phyloP scores from a whole-genome alignment of 1,140 invertebrate species.

The Tetranychus cinnabarinus region DNA sequence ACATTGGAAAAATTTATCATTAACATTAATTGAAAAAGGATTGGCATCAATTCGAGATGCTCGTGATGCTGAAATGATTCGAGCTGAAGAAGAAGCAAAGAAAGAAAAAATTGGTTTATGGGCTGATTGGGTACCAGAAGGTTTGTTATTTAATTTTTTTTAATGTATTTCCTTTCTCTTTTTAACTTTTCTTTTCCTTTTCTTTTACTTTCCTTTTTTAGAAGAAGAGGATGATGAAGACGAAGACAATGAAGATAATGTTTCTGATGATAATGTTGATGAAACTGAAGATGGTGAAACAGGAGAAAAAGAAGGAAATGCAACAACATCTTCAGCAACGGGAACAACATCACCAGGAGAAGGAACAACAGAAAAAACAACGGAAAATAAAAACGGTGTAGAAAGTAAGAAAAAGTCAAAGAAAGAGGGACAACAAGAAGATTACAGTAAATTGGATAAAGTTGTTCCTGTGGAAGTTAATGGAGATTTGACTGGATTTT shows the following conservation, averaged over 20 bases:
- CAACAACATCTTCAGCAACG: too few relatives aligned
- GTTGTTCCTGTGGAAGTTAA: conserved; percentile 73
- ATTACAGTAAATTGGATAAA: conserved; percentile 36
- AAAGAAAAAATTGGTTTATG: conserved; percentile 30
- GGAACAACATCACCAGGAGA: too few relatives aligned
- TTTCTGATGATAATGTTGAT: conserved; percentile 23
- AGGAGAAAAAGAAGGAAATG: not conserved
- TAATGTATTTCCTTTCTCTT: not conserved
- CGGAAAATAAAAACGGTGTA: not conserved
- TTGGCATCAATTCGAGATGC: conserved; percentile 56
- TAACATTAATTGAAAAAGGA: conserved; percentile 69
- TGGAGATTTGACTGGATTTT: conserved; percentile 41
- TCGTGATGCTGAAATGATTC: conserved; percentile 42
- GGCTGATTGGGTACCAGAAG: conserved; percentile 11
- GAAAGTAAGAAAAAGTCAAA: conserved; percentile 13
- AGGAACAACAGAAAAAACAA: not conserved
- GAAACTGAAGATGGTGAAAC: too few relatives aligned
- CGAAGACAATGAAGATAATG: conserved; percentile 40
- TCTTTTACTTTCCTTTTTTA: not conserved
- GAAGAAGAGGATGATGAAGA: conserved; percentile 2
- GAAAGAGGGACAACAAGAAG: conserved; percentile 36
- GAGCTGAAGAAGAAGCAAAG: conserved; percentile 77
- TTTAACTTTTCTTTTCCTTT: not conserved
- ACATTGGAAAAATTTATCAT: conserved; percentile 46
- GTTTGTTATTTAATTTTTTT: conserved; percentile 3